Conservation (phyloP, 64 coral and sea anemone genomes). For the Hydrozoanthus tunicans region DNA sequence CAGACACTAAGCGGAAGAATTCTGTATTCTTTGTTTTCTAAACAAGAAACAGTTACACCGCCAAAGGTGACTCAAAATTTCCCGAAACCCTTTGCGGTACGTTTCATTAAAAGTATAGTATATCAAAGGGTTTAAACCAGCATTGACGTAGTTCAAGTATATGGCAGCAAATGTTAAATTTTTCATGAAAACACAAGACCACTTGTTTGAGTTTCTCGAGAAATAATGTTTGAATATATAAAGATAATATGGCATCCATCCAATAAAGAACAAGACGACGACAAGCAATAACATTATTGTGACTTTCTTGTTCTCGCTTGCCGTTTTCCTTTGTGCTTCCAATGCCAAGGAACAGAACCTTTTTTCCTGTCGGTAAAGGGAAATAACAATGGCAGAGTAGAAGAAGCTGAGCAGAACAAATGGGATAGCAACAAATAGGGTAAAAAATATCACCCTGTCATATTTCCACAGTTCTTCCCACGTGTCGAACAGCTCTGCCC, state of each 20-base stretch:
- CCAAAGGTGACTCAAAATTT: neutral
- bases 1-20: neutral
- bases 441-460: slow-evolving; percentile 33
- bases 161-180: neutral
- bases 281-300: slow-evolving; percentile 22
- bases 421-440: slow-evolving; percentile 22
- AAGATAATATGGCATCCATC: slow-evolving; percentile 22
- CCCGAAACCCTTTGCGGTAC: slow-evolving; percentile 5
- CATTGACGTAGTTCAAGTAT: slow-evolving; percentile 42
- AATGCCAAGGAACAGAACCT: neutral
- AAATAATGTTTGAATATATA: slow-evolving; percentile 42
- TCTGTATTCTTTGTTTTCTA: neutral
- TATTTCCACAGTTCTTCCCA: slow-evolving; percentile 35
- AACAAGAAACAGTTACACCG: neutral
- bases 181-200: slow-evolving; percentile 19
- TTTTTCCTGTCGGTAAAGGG: slow-evolving; percentile 6
- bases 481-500: slow-evolving; percentile 12
- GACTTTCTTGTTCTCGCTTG: slow-evolving; percentile 8
- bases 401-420: neutral
- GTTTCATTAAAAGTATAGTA: slow-evolving; percentile 35
- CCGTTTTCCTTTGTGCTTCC: slow-evolving; percentile 1
- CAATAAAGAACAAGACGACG: slow-evolving; percentile 34
- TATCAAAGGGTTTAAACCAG: slow-evolving; percentile 23
- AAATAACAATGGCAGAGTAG: slow-evolving; percentile 8
- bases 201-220: neutral